These are phyloP conservation scores for Furnarius figulus DNA, from an alignment of 2,113 vertebrate species.

Conservation along the genomic window DNA sequence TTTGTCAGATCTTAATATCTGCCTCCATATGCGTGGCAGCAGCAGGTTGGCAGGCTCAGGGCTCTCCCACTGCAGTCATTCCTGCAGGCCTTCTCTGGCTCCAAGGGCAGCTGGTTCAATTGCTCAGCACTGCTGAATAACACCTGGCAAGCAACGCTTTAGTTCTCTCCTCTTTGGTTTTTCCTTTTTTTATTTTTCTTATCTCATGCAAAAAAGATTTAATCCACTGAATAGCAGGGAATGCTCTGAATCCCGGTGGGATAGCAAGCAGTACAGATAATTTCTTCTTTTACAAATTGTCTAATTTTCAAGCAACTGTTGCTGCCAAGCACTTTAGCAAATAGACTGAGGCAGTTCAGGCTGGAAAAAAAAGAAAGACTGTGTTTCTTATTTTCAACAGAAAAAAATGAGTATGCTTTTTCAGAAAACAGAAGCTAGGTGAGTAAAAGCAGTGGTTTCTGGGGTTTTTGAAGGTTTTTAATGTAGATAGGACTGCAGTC, in stretches of 20 bases:
- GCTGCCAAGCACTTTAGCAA: background rate
- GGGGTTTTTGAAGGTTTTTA: background rate
- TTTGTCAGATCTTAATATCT: background rate
- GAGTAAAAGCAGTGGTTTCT: background rate
- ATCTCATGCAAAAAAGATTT: background rate
- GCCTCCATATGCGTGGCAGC: fast-evolving
- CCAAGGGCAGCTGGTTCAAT: background rate
- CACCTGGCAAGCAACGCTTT: background rate
- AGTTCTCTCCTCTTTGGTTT: background rate
- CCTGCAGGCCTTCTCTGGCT: background rate
- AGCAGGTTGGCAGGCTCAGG: background rate
- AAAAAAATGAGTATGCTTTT: background rate
- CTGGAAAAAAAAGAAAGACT: background rate
- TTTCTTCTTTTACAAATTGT: background rate
- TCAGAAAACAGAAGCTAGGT: background rate
- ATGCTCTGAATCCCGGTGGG: background rate
- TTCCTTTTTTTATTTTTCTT: background rate
- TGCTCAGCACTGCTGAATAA: background rate
- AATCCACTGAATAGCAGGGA: background rate
- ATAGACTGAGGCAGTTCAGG: background rate
- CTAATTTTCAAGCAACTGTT: constrained; percentile 2
- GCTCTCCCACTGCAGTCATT: background rate
- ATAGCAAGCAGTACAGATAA: background rate
- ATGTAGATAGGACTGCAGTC: background rate
- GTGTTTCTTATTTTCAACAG: background rate